Conservation (phyloP, 2,113 vertebrate species). For the Cebus imitator region DNA sequence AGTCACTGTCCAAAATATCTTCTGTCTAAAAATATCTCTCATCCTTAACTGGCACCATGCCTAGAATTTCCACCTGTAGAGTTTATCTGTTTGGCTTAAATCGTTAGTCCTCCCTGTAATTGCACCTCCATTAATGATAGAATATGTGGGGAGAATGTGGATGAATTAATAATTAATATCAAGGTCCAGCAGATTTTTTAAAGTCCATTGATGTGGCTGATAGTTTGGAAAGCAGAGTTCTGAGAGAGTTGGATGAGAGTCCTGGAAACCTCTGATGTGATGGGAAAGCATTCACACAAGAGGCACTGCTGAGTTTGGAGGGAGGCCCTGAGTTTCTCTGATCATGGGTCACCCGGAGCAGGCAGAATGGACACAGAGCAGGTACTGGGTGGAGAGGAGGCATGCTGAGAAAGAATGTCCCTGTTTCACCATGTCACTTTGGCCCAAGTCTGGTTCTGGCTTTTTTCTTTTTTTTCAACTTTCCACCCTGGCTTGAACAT, state of each 20-base stretch:
- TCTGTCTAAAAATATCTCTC: constrained; percentile 4
- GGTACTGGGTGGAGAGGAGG: background rate
- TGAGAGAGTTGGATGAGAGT: background rate
- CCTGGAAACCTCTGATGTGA: background rate
- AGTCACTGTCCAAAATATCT: background rate
- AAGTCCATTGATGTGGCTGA: background rate
- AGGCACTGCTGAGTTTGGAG: background rate
- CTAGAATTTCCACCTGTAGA: background rate
- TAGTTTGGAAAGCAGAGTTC: background rate
- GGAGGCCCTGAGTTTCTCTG: background rate
- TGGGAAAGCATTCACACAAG: background rate
- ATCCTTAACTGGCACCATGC: background rate
- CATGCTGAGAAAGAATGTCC: background rate
- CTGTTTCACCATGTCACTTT: background rate
- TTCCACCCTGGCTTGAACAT: background rate
- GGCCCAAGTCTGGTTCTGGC: background rate
- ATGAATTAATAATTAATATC: background rate
- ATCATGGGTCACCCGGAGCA: background rate
- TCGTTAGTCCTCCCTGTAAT: background rate
- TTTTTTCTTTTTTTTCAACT: background rate
- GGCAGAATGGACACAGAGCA: background rate
- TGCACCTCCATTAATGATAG: background rate
- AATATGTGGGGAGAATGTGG: background rate
- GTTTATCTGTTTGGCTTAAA: background rate
- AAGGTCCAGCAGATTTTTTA: background rate